A percentile compares a stretch with the other conserved stretches of the same genome.
phyloP scores from a whole-genome alignment of 2,113 vertebrate species.

The Heptranchias perlo region DNA sequence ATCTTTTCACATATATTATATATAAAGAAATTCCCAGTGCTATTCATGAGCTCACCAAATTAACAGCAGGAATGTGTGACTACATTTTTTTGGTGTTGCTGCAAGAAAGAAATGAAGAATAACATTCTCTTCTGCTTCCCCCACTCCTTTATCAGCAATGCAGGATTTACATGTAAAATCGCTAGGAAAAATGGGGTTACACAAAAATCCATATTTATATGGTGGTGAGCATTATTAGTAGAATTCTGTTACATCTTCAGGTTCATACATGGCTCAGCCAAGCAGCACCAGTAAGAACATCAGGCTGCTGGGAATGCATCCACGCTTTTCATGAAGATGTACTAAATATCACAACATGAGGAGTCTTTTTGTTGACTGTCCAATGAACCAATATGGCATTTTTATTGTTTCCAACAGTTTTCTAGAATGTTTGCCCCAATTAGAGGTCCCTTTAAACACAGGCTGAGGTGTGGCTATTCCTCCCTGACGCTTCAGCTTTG shows the following conservation, averaged over 20 bases:
- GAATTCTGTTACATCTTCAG: not conserved
- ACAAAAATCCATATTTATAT: not conserved
- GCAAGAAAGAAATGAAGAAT: not conserved
- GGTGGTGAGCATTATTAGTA: not conserved
- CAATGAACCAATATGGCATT: not conserved
- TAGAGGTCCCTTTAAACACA: not conserved
- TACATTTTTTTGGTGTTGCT: not conserved
- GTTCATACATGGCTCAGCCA: not conserved
- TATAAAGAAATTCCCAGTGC: no score
- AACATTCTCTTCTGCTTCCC: not conserved
- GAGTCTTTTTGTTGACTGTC: not conserved
- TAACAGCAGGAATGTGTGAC: no score
- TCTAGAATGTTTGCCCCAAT: not conserved
- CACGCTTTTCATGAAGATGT: not conserved
- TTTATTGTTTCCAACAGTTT: not conserved
- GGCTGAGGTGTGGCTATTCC: not conserved
- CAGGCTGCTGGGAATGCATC: not conserved
- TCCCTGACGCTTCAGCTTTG: not conserved
- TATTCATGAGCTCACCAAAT: no score
- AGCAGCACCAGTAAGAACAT: not conserved
- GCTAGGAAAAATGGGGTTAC: not conserved
- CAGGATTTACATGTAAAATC: not conserved
- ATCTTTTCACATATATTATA: no score
- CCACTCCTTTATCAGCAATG: not conserved
- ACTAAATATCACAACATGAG: not conserved